Conservation (phyloP, 1,140 invertebrate species). For the Atta cephalotes region DNA sequence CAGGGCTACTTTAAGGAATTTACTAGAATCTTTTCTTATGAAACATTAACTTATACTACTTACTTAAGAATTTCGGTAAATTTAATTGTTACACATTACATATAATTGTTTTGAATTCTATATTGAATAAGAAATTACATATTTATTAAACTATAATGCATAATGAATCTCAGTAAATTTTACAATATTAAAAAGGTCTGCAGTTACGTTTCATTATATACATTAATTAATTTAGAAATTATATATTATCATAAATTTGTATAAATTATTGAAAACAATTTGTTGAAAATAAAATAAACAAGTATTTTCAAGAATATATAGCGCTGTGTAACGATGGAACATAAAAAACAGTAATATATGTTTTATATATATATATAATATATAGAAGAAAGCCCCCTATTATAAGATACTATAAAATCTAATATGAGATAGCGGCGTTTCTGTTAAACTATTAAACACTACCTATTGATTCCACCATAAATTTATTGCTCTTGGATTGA, state of each 20-base stretch:
- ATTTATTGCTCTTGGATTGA: no score
- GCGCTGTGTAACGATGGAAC: no score
- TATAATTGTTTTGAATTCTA: neutral
- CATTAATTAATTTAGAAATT: neutral
- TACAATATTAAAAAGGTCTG: neutral
- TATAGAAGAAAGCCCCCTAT: no score
- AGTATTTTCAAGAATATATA: neutral
- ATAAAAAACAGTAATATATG: no score
- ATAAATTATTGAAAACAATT: neutral
- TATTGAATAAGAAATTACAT: neutral
- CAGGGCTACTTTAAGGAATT: slow-evolving; percentile 27
- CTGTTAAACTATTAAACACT: no score
- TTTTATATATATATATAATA: no score
- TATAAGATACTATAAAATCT: no score
- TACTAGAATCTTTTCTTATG: neutral
- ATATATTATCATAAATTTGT: neutral
- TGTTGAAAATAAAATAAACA: neutral
- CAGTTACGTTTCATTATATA: neutral
- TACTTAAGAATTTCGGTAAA: neutral
- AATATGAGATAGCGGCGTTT: no score
- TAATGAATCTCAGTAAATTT: neutral
- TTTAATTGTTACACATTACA: neutral
- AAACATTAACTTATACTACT: neutral
- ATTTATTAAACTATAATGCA: neutral
- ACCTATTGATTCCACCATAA: no score